Base-by-base conservation (phyloP, 2,797 vertebrate genomes). In the Triplophysa bombifrons region DNA sequence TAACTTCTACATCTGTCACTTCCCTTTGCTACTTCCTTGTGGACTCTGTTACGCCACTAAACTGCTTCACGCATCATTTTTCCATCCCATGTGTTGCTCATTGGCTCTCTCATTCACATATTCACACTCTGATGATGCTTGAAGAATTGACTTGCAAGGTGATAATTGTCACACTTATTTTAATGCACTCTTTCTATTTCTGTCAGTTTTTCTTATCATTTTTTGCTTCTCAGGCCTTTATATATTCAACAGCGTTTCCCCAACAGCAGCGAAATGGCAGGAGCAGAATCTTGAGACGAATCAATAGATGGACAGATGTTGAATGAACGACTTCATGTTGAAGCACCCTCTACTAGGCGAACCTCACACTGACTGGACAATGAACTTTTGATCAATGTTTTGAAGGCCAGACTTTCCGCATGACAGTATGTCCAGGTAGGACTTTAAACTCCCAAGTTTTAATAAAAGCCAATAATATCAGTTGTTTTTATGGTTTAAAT, bases 261-360 rank as follows among this genome's bases (percentile, higher is more conserved):
- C 88, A 90, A 56, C 7, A 3, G 11, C 55, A 58, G 55, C 10
- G 93, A 89, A 22, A 93, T 92, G 92, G 38, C 91, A 92, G 91
- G 93, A 93, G 91, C 92, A 93, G 89, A 90, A 91, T 89, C 92
- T 48, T 48, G 38, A 90, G 91, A 94, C 94, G 89, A 94, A 93
- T 2, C 55, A 12, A 46, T 13, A 4, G 89, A 91, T 94, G 77
- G 91, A 58, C 64, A 89, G 10, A 93, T 92, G 89, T 93, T 93
- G 63, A 91, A 93, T 81, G 41, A 41, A 41, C 10, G 10, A 41
- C 9, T 88, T 48, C 12, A 90, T 91, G 92, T 94, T 88, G 93
- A 91, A 9, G 90, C 91, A 78, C 90, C 92, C 80, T 20, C 78
- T 81, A 12, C 72, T 81, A 86, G 88, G 92, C 1, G 89, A 90